These are phyloP conservation scores for Stenodera caucasica DNA, from an alignment of 2,888 invertebrate genomes.

Conservation along the genomic window DNA sequence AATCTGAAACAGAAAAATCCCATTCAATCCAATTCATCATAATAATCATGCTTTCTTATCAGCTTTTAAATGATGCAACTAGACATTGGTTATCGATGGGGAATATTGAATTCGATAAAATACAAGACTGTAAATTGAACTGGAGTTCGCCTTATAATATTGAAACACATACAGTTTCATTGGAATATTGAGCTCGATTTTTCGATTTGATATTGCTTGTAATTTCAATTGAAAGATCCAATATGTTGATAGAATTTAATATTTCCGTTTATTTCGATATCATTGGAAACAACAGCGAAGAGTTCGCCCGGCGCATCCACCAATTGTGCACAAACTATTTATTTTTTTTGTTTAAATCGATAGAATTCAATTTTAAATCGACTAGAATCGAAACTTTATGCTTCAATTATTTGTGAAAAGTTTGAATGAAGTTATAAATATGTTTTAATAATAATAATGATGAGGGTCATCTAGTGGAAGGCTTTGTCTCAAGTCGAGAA, in stretches of 20 bases:
- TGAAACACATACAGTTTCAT: not conserved
- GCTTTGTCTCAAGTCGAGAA: not conserved
- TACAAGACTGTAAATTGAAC: not conserved
- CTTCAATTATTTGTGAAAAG: too few relatives aligned
- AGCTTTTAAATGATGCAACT: too few relatives aligned
- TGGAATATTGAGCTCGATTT: not conserved
- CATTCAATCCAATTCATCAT: too few relatives aligned
- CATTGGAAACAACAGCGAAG: too few relatives aligned
- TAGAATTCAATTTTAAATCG: constrained; percentile 9
- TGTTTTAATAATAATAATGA: too few relatives aligned
- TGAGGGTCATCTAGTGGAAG: not conserved
- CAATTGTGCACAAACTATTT: not conserved
- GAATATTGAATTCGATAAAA: not conserved
- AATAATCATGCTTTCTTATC: too few relatives aligned
- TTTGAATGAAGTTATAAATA: too few relatives aligned
- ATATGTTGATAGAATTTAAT: too few relatives aligned
- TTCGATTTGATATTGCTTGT: not conserved
- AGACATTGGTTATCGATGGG: too few relatives aligned
- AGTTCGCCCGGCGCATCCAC: not conserved
- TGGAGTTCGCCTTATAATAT: not conserved
- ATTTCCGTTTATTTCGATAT: too few relatives aligned
- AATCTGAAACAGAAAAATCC: constrained; percentile 72
- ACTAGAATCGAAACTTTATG: not conserved
- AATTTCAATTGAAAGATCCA: too few relatives aligned
- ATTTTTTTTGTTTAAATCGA: not conserved